Percentiles rank a stretch among this genome's conserved stretches.
Evolutionary conservation across 2,888 invertebrate species (phyloP).

Genomic region (Opisthograptis luteolata): DNA sequence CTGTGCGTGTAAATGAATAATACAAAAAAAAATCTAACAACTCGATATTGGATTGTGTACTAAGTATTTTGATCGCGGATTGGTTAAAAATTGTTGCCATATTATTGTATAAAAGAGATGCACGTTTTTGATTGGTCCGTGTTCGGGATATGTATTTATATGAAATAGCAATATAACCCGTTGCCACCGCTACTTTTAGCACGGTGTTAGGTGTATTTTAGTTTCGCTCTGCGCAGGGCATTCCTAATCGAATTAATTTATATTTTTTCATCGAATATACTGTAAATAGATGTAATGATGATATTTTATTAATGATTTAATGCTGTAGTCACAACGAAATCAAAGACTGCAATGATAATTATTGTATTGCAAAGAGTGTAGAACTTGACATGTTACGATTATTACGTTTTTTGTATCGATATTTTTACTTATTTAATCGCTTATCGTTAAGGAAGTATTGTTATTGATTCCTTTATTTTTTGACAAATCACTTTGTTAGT

Average conservation of each 20-base stretch:
- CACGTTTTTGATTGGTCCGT: constrained; percentile 21
- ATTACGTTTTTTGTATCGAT: constrained; percentile 45
- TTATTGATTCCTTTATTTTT: constrained; percentile 78
- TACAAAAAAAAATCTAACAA: constrained; percentile 15
- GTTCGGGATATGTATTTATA: constrained; percentile 26
- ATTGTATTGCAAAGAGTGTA: constrained; percentile 43
- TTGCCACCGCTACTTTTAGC: constrained; percentile 67
- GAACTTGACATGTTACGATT: constrained; percentile 62
- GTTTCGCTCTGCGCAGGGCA: constrained; percentile 71
- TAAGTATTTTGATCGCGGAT: constrained; percentile 12
- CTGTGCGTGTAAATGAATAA: constrained; percentile 16
- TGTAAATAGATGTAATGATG: constrained; percentile 64
- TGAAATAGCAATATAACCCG: constrained; percentile 33
- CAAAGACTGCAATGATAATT: constrained; percentile 76
- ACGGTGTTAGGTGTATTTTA: constrained; percentile 65
- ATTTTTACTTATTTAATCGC: constrained; percentile 73
- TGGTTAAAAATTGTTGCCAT: constrained; percentile 19
- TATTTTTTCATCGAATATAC: constrained; percentile 70
- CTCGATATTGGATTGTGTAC: constrained; percentile 23
- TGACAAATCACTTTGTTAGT: constrained; percentile 73
- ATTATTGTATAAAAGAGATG: constrained; percentile 7
- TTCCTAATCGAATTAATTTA: constrained; percentile 69
- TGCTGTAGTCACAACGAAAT: constrained; percentile 83
- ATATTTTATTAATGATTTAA: constrained; percentile 56
- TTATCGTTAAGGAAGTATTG: constrained; percentile 55